phyloP scores from a whole-genome alignment of 2,113 vertebrate species.

The Fregetta grallaria region DNA sequence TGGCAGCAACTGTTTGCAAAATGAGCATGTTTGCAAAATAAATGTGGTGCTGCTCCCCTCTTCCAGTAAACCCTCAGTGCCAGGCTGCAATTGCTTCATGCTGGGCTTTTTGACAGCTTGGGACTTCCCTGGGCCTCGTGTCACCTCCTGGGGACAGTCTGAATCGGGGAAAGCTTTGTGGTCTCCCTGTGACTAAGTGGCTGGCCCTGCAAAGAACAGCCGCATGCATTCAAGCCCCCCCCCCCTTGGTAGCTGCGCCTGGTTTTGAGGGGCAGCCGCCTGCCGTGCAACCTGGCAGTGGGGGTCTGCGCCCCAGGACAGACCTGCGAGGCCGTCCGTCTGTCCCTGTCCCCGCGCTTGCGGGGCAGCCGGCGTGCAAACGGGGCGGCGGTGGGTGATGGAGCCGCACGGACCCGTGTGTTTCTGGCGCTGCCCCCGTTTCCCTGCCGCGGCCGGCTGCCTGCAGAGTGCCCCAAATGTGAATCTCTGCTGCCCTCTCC shows the following conservation, averaged over 20 bases:
- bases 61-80: not conserved
- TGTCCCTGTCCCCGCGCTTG: not conserved
- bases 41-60: not conserved
- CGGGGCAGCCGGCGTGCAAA: too few species aligned
- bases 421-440: too few species aligned
- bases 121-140: not conserved
- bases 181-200: not conserved
- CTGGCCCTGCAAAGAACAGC: not conserved
- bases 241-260: not conserved
- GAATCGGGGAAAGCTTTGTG: not conserved
- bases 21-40: not conserved
- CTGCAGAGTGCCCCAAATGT: fast-evolving
- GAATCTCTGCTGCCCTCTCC: constrained; percentile 57
- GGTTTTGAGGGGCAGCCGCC: not conserved
- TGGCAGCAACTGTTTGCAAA: not conserved
- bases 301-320: not conserved
- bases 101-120: not conserved
- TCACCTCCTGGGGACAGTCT: not conserved
- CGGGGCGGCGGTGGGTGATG: fast-evolving
- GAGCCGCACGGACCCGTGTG: fast-evolving
- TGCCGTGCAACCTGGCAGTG: fast-evolving
- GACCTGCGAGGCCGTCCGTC: not conserved
- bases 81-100: not conserved
- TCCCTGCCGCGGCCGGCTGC: not conserved
- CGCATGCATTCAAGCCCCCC: fast-evolving